Percentiles rank a stretch among this genome's conserved stretches.
phyloP scores from a whole-genome alignment of 2,113 vertebrate genomes.

The Bungarus multicinctus region DNA sequence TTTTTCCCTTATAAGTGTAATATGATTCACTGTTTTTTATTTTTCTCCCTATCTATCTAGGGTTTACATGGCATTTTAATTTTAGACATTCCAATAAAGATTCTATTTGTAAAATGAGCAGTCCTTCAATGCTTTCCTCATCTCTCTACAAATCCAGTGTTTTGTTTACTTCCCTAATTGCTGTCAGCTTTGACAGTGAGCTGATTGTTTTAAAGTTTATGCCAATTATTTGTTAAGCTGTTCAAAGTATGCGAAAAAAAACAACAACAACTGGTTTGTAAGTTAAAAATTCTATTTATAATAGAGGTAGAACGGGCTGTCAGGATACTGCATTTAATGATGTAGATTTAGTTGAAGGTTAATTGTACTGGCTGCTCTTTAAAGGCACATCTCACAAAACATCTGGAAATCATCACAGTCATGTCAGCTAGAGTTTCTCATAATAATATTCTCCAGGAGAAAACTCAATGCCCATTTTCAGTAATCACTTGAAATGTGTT shows the following conservation, averaged over 20 bases:
- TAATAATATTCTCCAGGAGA: background rate
- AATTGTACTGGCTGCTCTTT: background rate
- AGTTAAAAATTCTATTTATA: background rate
- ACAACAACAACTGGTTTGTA: background rate
- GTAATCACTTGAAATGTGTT: background rate
- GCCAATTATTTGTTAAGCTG: background rate
- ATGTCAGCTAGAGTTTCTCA: background rate
- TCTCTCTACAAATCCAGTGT: background rate
- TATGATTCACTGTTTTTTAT: background rate
- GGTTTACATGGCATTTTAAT: background rate
- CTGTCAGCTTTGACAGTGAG: background rate
- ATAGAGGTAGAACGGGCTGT: background rate
- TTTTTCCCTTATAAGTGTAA: background rate
- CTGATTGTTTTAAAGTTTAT: background rate
- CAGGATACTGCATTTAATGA: background rate
- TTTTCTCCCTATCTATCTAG: background rate
- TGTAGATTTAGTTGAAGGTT: background rate
- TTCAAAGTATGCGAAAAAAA: background rate
- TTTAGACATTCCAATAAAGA: constrained; percentile 1
- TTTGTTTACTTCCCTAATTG: constrained; percentile 23
- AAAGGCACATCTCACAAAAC: background rate
- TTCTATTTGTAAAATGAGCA: background rate
- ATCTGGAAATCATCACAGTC: background rate
- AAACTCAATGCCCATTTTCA: background rate
- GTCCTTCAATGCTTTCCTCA: background rate